Conservation (phyloP, 2,113 vertebrate species). For the Xiphorhynchus elegans region DNA sequence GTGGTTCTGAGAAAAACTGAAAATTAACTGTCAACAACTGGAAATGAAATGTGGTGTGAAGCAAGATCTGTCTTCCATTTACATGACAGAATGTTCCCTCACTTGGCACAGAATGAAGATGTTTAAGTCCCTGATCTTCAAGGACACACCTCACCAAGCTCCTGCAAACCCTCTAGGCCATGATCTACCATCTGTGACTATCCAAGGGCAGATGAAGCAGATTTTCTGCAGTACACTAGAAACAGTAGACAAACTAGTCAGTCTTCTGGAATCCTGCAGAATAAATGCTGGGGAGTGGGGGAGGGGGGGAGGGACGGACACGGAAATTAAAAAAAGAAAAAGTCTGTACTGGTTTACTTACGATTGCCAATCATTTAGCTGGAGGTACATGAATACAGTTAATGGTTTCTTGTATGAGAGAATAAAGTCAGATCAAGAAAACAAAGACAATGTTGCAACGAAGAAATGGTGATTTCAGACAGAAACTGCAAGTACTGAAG, state of each 20-base stretch:
- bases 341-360: background rate
- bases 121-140: background rate
- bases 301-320: too few relatives aligned
- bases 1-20: background rate
- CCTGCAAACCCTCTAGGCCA: background rate
- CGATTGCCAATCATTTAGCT: background rate
- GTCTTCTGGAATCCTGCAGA: background rate
- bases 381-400: background rate
- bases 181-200: background rate
- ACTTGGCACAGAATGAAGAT: background rate
- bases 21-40: background rate
- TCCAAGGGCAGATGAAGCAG: background rate
- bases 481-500: background rate
- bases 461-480: background rate
- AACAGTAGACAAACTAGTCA: background rate
- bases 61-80: background rate
- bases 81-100: background rate
- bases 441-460: background rate
- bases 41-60: background rate
- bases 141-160: background rate
- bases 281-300: rapidly evolving
- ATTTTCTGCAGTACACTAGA: background rate
- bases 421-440: background rate
- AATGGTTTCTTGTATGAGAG: background rate
- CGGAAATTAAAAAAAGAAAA: background rate